Percentiles rank a stretch among this genome's conserved stretches.
Evolutionary conservation across 2,113 vertebrate genomes (phyloP).

Genomic region (Rhinoderma darwinii): DNA sequence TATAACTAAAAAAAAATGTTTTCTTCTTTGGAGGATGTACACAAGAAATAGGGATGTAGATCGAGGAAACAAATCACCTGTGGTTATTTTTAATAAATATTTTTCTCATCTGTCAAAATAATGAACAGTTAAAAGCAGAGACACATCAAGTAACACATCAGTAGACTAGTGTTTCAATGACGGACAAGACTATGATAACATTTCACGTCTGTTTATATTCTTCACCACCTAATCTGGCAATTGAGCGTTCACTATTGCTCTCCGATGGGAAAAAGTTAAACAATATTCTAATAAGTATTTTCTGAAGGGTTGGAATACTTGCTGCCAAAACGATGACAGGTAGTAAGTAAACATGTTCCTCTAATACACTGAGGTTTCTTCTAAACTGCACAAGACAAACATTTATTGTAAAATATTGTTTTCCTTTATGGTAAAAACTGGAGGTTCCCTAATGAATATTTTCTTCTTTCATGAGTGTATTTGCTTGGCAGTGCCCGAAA

Average conservation of each 20-base stretch:
- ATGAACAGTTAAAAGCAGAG: conserved; percentile 22
- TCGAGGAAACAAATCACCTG: conserved; percentile 13
- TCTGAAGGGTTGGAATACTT: neutral
- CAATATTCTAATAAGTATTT: neutral
- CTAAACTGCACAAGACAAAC: conserved; percentile 8
- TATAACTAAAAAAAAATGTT: neutral
- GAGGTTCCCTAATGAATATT: neutral
- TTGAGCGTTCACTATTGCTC: neutral
- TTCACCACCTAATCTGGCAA: neutral
- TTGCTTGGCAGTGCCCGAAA: neutral
- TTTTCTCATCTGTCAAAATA: conserved; percentile 6
- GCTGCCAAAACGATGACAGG: conserved; percentile 24
- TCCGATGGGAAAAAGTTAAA: neutral
- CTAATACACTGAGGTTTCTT: neutral
- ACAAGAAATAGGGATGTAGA: neutral
- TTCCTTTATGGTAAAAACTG: neutral
- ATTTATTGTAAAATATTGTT: neutral
- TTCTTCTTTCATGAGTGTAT: neutral
- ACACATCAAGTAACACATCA: neutral
- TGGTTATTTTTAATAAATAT: conserved; percentile 24
- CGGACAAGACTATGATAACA: conserved; percentile 18
- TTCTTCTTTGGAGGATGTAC: too few species aligned
- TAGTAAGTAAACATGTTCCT: conserved; percentile 34
- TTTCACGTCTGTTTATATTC: conserved; percentile 1
- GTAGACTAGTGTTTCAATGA: conserved; percentile 1